These are phyloP conservation scores for Ophion obscuratus DNA, from an alignment of 2,888 invertebrate genomes.

Conservation along the genomic window DNA sequence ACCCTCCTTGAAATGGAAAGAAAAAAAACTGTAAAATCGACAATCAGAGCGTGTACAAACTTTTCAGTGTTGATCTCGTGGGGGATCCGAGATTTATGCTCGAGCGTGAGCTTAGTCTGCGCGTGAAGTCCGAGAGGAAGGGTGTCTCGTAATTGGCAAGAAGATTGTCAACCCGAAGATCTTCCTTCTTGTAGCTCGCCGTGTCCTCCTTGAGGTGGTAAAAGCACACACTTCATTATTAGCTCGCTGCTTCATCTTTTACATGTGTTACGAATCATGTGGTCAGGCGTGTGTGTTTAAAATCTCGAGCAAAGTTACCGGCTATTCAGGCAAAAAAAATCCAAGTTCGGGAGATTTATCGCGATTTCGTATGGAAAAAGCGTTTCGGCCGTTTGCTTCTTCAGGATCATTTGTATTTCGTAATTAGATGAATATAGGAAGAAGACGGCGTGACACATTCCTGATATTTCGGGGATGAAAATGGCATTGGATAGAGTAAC, in stretches of 20 bases:
- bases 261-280: too few relatives aligned
- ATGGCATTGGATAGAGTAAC: neutral
- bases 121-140: constrained; percentile 89
- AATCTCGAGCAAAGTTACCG: too few relatives aligned
- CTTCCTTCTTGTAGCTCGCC: constrained; percentile 68
- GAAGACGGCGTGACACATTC: neutral
- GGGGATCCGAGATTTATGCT: constrained; percentile 73
- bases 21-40: neutral
- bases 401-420: too few relatives aligned
- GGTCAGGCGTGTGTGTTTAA: too few relatives aligned
- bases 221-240: neutral
- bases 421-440: neutral
- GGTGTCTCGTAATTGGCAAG: constrained; percentile 87
- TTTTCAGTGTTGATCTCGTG: constrained; percentile 74
- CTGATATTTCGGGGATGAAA: neutral
- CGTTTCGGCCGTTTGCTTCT: neutral
- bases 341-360: too few relatives aligned
- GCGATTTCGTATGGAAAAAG: neutral
- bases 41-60: constrained; percentile 70
- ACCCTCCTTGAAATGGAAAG: neutral
- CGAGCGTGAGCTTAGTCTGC: constrained; percentile 84
- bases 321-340: too few relatives aligned
- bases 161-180: constrained; percentile 73
- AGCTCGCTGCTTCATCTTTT: neutral
- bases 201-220: neutral